Percentiles rank a stretch among this genome's conserved stretches.
Evolutionary conservation across 2,888 invertebrate genomes (phyloP).

Genomic region (Drosophila paranaensis): DNA sequence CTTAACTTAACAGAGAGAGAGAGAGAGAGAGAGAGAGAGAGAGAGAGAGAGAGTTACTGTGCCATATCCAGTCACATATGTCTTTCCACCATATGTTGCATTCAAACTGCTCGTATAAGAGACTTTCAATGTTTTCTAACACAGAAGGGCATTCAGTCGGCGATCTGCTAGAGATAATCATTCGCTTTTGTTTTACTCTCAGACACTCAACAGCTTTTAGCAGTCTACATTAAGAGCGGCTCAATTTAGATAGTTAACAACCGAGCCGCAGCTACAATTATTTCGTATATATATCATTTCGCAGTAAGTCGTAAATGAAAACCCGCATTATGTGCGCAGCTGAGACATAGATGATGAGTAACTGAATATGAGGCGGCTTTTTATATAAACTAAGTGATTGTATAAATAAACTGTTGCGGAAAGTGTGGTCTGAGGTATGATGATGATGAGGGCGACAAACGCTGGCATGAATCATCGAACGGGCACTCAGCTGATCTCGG

Average conservation of each 20-base stretch:
- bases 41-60: too few species aligned
- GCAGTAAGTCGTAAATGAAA: background rate
- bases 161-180: background rate
- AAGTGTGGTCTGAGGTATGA: background rate
- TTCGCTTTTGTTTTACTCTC: background rate
- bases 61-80: too few species aligned
- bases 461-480: conserved; percentile 45
- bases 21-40: too few species aligned
- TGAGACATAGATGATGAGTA: conserved; percentile 44
- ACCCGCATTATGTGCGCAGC: background rate
- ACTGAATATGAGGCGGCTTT: conserved; percentile 16
- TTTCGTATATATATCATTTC: background rate
- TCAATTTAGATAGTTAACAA: conserved; percentile 5
- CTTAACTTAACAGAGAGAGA: too few species aligned
- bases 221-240: background rate
- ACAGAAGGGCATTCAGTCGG: background rate
- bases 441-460: conserved; percentile 1
- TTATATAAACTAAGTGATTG: conserved; percentile 40
- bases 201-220: background rate
- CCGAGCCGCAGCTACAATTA: conserved; percentile 5
- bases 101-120: too few species aligned
- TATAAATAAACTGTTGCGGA: conserved; percentile 20
- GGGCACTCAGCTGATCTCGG: conserved; percentile 60
- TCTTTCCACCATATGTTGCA: too few species aligned
- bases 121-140: background rate